Evolutionary conservation across 1,140 invertebrate species (phyloP), one percentile per base, ranked within the genome.

Genomic region (Hypothenemus hampei): DNA sequence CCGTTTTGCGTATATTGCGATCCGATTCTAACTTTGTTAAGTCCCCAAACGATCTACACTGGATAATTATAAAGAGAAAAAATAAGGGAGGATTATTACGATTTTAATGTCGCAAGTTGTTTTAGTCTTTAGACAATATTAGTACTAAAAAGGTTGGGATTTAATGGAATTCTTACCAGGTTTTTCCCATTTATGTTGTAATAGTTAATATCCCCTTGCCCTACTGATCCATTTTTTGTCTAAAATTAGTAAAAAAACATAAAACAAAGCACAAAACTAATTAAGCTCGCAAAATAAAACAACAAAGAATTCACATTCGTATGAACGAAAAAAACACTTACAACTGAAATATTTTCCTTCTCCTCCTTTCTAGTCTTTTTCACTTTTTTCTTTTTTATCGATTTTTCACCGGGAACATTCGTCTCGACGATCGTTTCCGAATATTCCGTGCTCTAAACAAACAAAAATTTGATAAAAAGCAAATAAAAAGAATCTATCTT

Each of bases 41-140:
- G 73, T 81, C 78, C 62, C 78, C 77, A 68, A 80, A 81, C 73
- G 78, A 80, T 65, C 78, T 75, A 73, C 79, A 78, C 79, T 81
- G 26, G 72, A 71, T 71, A 53, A 57, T n/a, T n/a, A n/a, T n/a
- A n/a, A 62, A 60, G 40, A 62, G 58, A 63, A 62, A 56, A 48
- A 56, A 35, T n/a, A n/a, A 31, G 21, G 10, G 4, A 16, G 16
- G 10, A 46, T 52, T 45, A 58, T 29, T 35, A 21, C 33, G 41
- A 39, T 18, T n/a, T 39, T 8, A 8, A 10, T 8, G 40, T 15
- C 40, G 1, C 26, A 13, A 31, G 26, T 31, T 31, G 10, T 8
- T 31, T 31, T 31, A 3, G 26, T 13, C 26, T 31, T 31, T 13
- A 8, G 13, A 31, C 13, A 13, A 31, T 11, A 31, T 31, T 31